Conservation (phyloP, 1,140 invertebrate species). For the Theocolax elegans region DNA sequence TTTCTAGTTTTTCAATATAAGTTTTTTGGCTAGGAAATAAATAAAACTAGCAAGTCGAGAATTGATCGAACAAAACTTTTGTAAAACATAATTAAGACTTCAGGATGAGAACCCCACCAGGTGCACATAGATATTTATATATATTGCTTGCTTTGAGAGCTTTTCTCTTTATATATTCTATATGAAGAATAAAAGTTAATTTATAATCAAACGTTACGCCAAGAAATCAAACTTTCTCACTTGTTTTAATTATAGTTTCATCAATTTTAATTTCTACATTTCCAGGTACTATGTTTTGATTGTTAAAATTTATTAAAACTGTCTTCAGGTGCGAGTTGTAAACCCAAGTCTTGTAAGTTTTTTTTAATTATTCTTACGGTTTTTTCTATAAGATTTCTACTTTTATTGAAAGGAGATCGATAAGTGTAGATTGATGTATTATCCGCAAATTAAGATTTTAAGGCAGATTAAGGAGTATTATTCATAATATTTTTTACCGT, state of each 20-base stretch:
- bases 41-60: neutral
- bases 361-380: neutral
- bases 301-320: neutral
- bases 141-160: neutral
- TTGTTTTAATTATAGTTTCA: neutral
- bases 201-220: neutral
- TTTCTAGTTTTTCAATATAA: too few species aligned
- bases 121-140: neutral
- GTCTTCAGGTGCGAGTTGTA: neutral
- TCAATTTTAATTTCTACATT: neutral
- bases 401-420: too few species aligned
- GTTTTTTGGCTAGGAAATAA: too few species aligned
- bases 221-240: neutral
- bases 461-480: neutral
- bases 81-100: neutral
- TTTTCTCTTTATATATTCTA: neutral
- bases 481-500: neutral
- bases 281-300: neutral
- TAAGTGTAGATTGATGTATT: neutral
- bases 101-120: too few species aligned
- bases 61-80: neutral
- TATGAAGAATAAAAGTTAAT: neutral
- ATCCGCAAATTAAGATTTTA: conserved; percentile 3
- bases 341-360: neutral
- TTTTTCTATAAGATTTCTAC: neutral